These are phyloP conservation scores for Papilio machaon DNA, from an alignment of 1,140 invertebrate genomes.

Conservation along the genomic window DNA sequence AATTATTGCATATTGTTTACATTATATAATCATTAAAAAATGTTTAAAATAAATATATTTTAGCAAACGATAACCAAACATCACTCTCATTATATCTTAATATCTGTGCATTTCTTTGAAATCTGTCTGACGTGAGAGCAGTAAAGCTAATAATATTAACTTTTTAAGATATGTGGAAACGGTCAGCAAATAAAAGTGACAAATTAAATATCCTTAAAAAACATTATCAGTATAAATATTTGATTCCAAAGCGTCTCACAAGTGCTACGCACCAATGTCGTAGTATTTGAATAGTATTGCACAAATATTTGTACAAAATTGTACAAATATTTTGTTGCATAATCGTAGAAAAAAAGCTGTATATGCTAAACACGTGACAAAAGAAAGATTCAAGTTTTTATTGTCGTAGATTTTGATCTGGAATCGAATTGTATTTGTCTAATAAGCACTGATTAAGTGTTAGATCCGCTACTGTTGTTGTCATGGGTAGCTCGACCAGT, in stretches of 20 bases:
- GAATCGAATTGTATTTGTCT: too few species aligned
- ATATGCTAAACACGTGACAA: neutral
- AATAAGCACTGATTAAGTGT: too few species aligned
- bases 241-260: neutral
- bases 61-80: neutral
- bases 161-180: neutral
- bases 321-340: neutral
- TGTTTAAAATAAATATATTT: neutral
- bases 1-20: too few species aligned
- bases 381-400: neutral
- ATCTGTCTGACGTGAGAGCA: neutral
- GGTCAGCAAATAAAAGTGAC: neutral
- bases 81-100: neutral
- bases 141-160: neutral
- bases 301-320: too few species aligned
- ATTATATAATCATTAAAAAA: too few species aligned
- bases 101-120: neutral
- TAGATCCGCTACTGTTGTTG: too few species aligned
- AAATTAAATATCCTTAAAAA: conserved; percentile 1
- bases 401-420: too few species aligned
- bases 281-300: too few species aligned
- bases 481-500: too few species aligned
- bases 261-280: neutral
- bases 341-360: neutral
- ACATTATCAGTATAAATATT: neutral